A percentile compares a stretch with the other conserved stretches of the same genome.
phyloP scores from a whole-genome alignment of 1,140 invertebrate species.

The Drosophila azteca region DNA sequence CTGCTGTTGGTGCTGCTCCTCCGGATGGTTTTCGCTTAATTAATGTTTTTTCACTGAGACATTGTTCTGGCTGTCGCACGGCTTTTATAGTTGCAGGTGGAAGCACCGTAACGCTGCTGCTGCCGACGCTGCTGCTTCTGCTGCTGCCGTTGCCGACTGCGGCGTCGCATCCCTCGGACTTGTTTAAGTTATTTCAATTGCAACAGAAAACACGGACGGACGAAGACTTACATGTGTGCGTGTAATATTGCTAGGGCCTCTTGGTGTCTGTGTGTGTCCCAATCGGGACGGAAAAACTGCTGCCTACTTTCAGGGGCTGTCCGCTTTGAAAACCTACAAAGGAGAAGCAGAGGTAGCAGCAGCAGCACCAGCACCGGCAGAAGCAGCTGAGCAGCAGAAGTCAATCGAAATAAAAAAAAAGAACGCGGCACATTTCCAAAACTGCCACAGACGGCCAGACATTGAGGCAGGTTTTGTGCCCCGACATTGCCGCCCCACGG shows the following conservation, averaged over 20 bases:
- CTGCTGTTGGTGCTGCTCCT: constrained; percentile 8
- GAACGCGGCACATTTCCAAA: constrained; percentile 25
- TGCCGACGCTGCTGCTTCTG: no score
- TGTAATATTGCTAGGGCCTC: constrained; percentile 73
- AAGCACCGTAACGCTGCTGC: no score
- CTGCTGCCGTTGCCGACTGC: constrained; percentile 14
- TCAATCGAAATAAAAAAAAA: constrained; percentile 13
- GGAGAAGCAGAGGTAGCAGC: neutral
- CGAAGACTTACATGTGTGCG: constrained; percentile 67
- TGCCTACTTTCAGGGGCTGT: constrained; percentile 61
- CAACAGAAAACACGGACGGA: constrained; percentile 7
- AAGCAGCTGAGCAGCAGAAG: neutral
- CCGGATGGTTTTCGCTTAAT: constrained; percentile 59
- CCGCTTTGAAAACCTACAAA: constrained; percentile 12
- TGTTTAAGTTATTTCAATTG: constrained; percentile 13
- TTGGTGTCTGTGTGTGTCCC: constrained; percentile 40
- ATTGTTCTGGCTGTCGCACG: constrained; percentile 51
- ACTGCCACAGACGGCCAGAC: constrained; percentile 25
- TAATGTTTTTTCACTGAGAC: constrained; percentile 78
- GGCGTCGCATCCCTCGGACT: constrained; percentile 48
- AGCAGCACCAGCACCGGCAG: neutral
- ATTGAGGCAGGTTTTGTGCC: constrained; percentile 63
- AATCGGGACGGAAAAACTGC: constrained; percentile 31
- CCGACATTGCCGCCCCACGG: neutral
- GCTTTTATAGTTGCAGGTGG: constrained; percentile 74